Conservation (phyloP, 1,140 invertebrate species). For the Globodera rostochiensis region DNA sequence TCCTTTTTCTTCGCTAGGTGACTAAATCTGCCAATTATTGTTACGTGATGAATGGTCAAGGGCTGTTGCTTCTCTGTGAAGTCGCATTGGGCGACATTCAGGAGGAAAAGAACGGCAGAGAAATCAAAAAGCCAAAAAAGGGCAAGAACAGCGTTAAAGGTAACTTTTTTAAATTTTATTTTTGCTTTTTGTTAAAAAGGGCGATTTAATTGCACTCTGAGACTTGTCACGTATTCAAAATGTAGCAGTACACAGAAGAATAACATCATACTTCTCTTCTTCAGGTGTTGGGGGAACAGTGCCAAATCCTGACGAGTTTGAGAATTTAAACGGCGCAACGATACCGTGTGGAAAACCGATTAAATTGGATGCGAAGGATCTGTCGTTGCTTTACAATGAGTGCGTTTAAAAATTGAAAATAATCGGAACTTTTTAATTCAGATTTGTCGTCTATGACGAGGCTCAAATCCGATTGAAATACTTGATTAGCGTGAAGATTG, state of each 20-base stretch:
- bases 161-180: background rate
- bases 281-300: constrained; percentile 41
- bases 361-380: constrained; percentile 21
- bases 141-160: constrained; percentile 52
- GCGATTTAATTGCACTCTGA: too few relatives aligned
- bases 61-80: constrained; percentile 87
- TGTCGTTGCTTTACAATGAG: constrained; percentile 49
- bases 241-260: too few relatives aligned
- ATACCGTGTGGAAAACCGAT: constrained; percentile 43
- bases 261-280: too few relatives aligned
- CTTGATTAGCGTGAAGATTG: constrained; percentile 51
- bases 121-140: constrained; percentile 45
- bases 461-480: constrained; percentile 78
- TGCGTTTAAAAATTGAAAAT: constrained; percentile 24
- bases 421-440: constrained; percentile 55
- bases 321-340: constrained; percentile 40
- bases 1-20: background rate
- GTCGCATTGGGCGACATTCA: constrained; percentile 50
- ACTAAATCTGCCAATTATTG: constrained; percentile 95
- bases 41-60: constrained; percentile 72
- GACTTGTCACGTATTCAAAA: too few relatives aligned
- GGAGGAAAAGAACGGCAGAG: constrained; percentile 40
- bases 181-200: background rate
- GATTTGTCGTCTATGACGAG: constrained; percentile 86
- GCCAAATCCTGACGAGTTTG: constrained; percentile 41